Conservation (phyloP, 2,113 vertebrate species). For the Lichenostomus cassidix region DNA sequence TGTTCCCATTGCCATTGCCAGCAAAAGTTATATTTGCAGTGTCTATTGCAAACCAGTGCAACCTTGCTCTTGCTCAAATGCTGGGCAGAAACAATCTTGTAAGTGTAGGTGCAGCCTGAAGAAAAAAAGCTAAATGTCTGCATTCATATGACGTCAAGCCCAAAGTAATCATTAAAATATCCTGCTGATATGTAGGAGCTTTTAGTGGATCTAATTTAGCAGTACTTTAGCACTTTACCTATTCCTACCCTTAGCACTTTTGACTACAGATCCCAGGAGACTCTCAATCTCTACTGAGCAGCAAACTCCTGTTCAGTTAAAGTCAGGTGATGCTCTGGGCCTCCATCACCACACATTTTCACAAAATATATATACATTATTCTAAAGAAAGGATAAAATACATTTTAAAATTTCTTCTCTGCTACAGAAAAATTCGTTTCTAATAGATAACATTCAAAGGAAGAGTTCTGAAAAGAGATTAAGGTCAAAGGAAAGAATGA, state of each 20-base stretch:
- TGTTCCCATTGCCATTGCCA: background rate
- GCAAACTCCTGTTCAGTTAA: background rate
- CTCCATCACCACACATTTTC: background rate
- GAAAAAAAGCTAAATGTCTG: background rate
- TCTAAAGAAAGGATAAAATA: background rate
- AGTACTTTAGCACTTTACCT: background rate
- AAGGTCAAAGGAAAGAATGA: background rate
- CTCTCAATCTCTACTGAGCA: rapidly evolving
- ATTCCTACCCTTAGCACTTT: background rate
- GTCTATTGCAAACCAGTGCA: background rate
- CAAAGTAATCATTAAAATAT: background rate
- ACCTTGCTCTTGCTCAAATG: background rate
- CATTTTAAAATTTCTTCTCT: background rate
- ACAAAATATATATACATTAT: background rate
- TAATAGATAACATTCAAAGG: background rate
- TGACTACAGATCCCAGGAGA: background rate
- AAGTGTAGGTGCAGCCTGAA: background rate
- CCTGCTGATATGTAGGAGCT: background rate
- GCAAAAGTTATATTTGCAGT: background rate
- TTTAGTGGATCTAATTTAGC: background rate
- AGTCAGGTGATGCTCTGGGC: background rate
- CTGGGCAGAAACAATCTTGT: background rate
- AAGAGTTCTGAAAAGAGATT: background rate
- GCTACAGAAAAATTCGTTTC: background rate
- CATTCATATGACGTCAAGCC: background rate